These are phyloP conservation scores for Hestina assimilis DNA, from an alignment of 1,140 invertebrate genomes.

Conservation along the genomic window DNA sequence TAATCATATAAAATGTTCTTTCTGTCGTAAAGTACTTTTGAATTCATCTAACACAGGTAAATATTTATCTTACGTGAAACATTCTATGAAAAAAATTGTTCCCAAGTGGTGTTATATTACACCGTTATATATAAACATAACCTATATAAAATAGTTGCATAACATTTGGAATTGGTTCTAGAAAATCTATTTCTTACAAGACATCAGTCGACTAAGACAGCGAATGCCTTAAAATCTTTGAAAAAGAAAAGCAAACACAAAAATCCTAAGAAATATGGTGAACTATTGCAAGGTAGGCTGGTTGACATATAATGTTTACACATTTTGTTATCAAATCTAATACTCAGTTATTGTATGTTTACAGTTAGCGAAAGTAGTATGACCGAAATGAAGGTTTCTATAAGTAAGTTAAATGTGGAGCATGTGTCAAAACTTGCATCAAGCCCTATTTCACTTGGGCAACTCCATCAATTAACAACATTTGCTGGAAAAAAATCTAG, in stretches of 20 bases:
- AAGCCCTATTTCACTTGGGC: conserved; percentile 78
- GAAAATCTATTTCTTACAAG: conserved; percentile 50
- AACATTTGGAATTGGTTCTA: conserved; percentile 55
- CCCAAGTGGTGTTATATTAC: not conserved
- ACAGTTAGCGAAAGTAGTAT: conserved; percentile 81
- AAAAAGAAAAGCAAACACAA: conserved; percentile 66
- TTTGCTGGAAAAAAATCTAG: conserved; percentile 50
- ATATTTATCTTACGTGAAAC: not conserved
- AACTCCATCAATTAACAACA: conserved; percentile 78
- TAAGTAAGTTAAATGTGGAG: conserved; percentile 81
- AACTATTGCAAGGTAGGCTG: conserved; percentile 63
- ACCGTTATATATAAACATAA: conserved; percentile 41
- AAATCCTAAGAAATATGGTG: conserved; percentile 70
- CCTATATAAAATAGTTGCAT: conserved; percentile 59
- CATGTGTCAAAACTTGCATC: conserved; percentile 82
- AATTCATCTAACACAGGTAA: conserved; percentile 51
- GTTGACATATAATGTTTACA: not conserved
- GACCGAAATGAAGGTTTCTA: conserved; percentile 81
- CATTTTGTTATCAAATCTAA: conserved; percentile 1
- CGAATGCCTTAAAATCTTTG: conserved; percentile 49
- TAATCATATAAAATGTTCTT: conserved; percentile 63
- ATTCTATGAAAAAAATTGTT: not conserved
- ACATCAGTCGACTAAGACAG: conserved; percentile 68
- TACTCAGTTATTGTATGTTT: conserved; percentile 32
- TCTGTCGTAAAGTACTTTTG: conserved; percentile 61